These are phyloP conservation scores for Potamilus streckersoni DNA, from an alignment of 1,140 invertebrate species.

Conservation along the genomic window DNA sequence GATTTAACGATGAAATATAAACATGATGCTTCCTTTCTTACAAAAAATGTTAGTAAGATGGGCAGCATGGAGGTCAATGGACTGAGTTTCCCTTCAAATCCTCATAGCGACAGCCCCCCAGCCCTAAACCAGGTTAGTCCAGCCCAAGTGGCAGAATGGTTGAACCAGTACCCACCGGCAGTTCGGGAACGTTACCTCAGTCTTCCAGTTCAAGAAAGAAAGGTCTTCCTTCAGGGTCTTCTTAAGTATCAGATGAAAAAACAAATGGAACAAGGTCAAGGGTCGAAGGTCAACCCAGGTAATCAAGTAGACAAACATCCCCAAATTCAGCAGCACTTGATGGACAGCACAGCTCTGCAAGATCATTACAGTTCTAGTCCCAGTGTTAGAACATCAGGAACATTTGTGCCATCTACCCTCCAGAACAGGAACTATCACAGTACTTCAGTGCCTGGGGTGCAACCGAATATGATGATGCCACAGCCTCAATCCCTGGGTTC, in stretches of 20 bases:
- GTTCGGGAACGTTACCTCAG: constrained; percentile 15
- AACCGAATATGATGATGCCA: no score
- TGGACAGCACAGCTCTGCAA: no score
- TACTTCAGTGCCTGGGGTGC: no score
- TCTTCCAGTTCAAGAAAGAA: constrained; percentile 9
- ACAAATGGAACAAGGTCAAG: background rate
- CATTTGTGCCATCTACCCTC: no score
- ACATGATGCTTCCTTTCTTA: constrained; percentile 29
- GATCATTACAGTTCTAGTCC: no score
- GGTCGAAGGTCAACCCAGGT: background rate
- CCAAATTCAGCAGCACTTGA: background rate
- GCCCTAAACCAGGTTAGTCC: no score
- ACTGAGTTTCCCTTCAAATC: constrained; percentile 30
- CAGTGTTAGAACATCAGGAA: no score
- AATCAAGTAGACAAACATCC: background rate
- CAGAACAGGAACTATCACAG: no score
- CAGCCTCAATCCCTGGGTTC: no score
- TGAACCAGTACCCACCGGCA: constrained; percentile 14
- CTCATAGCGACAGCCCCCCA: no score
- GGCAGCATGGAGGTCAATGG: constrained; percentile 51
- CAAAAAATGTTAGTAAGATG: constrained; percentile 41
- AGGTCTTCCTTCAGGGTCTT: constrained; percentile 16
- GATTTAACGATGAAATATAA: constrained; percentile 47
- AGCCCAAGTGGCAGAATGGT: constrained; percentile 1
- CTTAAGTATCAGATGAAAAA: background rate